Conservation (phyloP, 2,888 invertebrate genomes). For the Pemphredon lugubris region DNA sequence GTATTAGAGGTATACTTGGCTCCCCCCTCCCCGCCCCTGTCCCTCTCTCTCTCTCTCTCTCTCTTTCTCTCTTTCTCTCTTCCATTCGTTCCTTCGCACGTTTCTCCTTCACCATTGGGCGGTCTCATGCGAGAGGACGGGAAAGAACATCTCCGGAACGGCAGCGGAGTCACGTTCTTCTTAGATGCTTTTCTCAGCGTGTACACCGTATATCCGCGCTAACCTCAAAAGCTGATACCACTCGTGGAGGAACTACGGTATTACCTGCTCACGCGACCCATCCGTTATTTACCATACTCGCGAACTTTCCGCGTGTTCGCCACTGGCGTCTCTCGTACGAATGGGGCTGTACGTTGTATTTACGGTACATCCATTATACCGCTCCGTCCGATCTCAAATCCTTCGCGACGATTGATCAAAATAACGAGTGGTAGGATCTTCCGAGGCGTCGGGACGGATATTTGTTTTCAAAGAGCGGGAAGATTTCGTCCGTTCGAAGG, state of each 20-base stretch:
- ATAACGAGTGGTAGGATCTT: constrained; percentile 44
- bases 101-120: constrained; percentile 34
- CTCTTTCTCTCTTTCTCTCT: constrained; percentile 2
- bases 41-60: constrained; percentile 6
- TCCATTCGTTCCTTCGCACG: too few relatives aligned
- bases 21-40: constrained; percentile 13
- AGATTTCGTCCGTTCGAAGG: too few relatives aligned
- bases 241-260: constrained; percentile 59
- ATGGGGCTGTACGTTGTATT: constrained; percentile 16
- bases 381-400: constrained; percentile 29
- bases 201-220: constrained; percentile 43
- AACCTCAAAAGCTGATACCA: constrained; percentile 65
- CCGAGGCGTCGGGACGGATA: too few relatives aligned
- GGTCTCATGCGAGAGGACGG: constrained; percentile 34
- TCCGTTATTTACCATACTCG: constrained; percentile 52
- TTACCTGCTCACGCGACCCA: constrained; percentile 64
- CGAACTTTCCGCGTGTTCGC: neutral
- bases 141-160: constrained; percentile 61
- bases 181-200: constrained; percentile 14
- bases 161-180: constrained; percentile 70
- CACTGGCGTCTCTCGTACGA: too few relatives aligned
- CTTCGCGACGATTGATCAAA: constrained; percentile 44
- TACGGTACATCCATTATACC: constrained; percentile 39
- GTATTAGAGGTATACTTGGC: constrained; percentile 68
- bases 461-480: too few relatives aligned